Base-by-base conservation (phyloP, 2,888 invertebrate genomes). In the Acrobasis suavella region DNA sequence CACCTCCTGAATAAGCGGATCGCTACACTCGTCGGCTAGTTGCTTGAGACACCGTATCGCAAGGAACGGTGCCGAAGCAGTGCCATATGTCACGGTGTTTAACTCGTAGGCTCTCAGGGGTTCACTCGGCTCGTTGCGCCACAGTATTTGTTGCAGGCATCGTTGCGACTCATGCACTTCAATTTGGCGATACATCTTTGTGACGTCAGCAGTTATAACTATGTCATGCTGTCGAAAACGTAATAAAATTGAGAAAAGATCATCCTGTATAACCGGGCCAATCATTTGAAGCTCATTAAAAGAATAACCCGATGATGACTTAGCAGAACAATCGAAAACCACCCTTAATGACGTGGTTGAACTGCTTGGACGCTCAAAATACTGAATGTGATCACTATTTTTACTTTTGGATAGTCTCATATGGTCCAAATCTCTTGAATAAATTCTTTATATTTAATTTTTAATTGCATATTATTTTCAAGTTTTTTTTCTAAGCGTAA, bases 221-320 rank as follows among this genome's bases (percentile, higher is more conserved):
- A 32, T n/a, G 1, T 37, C 32, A n/a, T 52, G 52, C 9, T 52
- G 52, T n/a, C 52, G 22, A 37, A 52, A 37, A 14, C 52, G 56
- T 9, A 56, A n/a, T 2, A 56, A 14, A 9, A 56, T 56, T 17
- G 56, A 39, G 9, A 55, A 55, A 6, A 55, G 55, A 42, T 56
- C 56, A 16, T 56, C 56, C 12, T 42, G 56, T 17, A 56, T 62
- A 65, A 54, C 50, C 67, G 39, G 39, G 39, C 39, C 39, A 39
- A 39, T 10, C 39, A 39, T 39, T 39, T 39, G 39, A 8, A 39
- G 39, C 10, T 39, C 39, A 39, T 39, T 39, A 7, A 39, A 39
- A 22, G 22, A 22, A 22, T 22, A 22, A 22, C 22, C 22, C 22
- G 22, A 22, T 22, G 22, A 22, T 22, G 39, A 39, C 10, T 39